Evolutionary conservation across 2,113 vertebrate species (phyloP).

Genomic region (Marcusenius ussheri): DNA sequence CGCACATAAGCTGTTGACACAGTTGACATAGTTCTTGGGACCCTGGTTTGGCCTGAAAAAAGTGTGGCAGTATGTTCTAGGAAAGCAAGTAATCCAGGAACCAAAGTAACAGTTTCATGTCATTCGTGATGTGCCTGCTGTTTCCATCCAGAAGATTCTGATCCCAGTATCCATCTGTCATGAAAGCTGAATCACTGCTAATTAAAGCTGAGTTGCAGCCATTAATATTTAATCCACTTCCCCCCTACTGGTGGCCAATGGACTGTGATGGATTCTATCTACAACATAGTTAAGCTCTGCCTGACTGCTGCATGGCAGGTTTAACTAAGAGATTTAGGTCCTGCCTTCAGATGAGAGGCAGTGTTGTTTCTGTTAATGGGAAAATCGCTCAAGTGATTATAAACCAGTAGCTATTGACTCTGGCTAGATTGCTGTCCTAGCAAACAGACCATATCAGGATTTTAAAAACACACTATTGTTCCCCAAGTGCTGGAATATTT

Average conservation of each 20-base stretch:
- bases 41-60: neutral
- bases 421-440: neutral
- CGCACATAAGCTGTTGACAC: neutral
- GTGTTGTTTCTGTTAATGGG: constrained; percentile 1
- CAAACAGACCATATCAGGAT: neutral
- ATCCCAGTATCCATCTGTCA: neutral
- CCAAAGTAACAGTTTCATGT: neutral
- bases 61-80: neutral
- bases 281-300: neutral
- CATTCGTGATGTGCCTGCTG: neutral
- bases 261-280: neutral
- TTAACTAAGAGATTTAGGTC: neutral
- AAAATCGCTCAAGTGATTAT: constrained; percentile 1
- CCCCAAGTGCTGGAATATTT: neutral
- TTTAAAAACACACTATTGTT: neutral
- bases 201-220: neutral
- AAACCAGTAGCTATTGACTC: neutral
- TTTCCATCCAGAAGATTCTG: neutral
- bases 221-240: constrained; percentile 6
- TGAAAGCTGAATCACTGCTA: neutral
- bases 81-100: neutral
- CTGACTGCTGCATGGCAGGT: neutral
- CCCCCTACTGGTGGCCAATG: neutral
- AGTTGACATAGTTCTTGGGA: neutral
- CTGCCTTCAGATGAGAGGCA: neutral